Percentiles rank a stretch among this genome's conserved stretches.
phyloP scores from a whole-genome alignment of 64 coral and sea anemone species.

The Pocillopora verrucosa region DNA sequence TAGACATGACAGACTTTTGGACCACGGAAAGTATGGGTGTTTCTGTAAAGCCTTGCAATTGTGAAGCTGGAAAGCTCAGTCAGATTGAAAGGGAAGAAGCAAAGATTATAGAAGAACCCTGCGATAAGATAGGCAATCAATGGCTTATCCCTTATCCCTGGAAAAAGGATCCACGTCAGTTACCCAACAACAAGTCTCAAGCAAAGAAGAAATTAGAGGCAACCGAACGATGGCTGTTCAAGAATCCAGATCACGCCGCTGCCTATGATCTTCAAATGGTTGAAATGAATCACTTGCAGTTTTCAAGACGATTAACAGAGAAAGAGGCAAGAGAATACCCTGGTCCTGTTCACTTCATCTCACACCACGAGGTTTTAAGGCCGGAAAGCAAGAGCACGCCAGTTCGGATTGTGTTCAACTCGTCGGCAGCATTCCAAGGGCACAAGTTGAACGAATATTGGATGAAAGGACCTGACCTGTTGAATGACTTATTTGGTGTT shows the following conservation, averaged over 20 bases:
- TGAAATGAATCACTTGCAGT: too few relatives aligned
- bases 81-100: constrained; percentile 45
- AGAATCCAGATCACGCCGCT: too few relatives aligned
- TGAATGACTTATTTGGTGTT: constrained; percentile 75
- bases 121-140: constrained; percentile 7
- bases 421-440: constrained; percentile 48
- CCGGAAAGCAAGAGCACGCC: constrained; percentile 55
- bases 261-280: too few relatives aligned
- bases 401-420: constrained; percentile 60
- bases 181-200: too few relatives aligned
- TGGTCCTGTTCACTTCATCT: constrained; percentile 54
- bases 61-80: constrained; percentile 47
- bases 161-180: constrained; percentile 23
- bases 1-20: constrained; percentile 55
- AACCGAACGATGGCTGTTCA: too few relatives aligned
- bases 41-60: constrained; percentile 30
- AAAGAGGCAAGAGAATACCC: constrained; percentile 14
- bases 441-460: constrained; percentile 56
- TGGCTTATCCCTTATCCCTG: constrained; percentile 39
- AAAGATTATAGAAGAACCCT: not conserved
- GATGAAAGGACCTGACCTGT: constrained; percentile 53
- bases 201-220: too few relatives aligned
- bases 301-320: constrained; percentile 42
- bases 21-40: constrained; percentile 61
- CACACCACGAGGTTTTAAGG: constrained; percentile 41